Percentiles rank a stretch among this genome's conserved stretches.
These are phyloP conservation scores for Nasonia giraulti DNA, from an alignment of 1,140 invertebrate species.

Conservation along the genomic window DNA sequence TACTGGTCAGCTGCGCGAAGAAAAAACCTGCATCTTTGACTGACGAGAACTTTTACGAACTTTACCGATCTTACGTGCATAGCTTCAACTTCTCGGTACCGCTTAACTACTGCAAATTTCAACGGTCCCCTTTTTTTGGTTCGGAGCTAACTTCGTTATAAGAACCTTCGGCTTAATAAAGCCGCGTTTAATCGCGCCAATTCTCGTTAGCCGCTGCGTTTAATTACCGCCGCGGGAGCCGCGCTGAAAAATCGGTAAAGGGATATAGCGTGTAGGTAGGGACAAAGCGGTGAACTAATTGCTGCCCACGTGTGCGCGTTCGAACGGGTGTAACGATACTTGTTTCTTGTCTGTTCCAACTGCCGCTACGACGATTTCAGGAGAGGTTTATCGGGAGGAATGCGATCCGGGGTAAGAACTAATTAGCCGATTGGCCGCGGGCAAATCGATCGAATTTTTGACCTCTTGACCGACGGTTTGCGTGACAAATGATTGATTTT, in stretches of 20 bases:
- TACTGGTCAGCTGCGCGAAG: too few species aligned
- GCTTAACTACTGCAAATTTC: background rate
- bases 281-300: background rate
- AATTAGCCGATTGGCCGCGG: background rate
- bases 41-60: too few species aligned
- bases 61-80: background rate
- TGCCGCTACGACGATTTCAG: background rate
- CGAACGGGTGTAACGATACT: background rate
- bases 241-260: background rate
- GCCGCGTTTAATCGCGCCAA: background rate
- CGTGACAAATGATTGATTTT: too few species aligned
- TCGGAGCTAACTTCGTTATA: background rate
- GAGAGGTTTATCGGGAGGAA: background rate
- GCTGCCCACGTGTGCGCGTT: background rate
- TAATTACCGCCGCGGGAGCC: constrained; percentile 14
- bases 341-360: background rate
- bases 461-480: background rate
- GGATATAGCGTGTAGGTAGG: background rate
- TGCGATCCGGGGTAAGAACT: background rate
- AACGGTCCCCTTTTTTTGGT: background rate
- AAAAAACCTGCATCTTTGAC: too few species aligned
- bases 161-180: background rate
- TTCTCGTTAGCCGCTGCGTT: background rate
- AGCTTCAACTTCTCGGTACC: background rate
- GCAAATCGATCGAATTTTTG: background rate